Conservation (phyloP, 2,113 vertebrate species). For the Gymnorhina tibicen region DNA sequence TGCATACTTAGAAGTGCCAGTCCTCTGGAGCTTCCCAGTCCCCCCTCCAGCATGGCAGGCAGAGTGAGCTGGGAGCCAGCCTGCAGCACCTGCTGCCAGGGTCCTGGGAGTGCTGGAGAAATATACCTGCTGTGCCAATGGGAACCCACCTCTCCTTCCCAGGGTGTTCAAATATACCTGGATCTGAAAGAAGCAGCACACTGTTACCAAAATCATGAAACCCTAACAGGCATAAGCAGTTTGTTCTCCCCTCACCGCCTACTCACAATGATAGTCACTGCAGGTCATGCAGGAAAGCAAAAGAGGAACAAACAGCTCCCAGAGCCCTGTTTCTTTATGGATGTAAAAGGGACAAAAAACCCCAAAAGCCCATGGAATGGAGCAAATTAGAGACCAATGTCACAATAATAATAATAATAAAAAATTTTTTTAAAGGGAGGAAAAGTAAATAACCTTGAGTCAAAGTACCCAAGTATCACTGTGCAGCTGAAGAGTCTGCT, state of each 20-base stretch:
- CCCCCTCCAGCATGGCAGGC: neutral
- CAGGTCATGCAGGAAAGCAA: accelerated
- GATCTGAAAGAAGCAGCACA: neutral
- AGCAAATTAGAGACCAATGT: neutral
- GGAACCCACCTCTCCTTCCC: neutral
- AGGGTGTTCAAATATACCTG: neutral
- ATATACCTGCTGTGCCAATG: neutral
- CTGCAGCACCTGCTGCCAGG: neutral
- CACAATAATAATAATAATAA: neutral
- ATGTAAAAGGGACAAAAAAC: neutral
- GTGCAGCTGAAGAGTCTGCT: neutral
- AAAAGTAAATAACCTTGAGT: neutral
- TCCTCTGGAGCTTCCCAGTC: neutral
- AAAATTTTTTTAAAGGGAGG: neutral
- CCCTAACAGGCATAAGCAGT: neutral
- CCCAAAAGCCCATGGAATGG: neutral
- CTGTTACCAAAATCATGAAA: neutral
- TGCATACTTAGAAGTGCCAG: neutral
- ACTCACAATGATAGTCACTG: neutral
- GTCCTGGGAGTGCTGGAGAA: neutral
- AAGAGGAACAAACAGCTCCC: neutral
- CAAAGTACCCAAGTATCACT: neutral
- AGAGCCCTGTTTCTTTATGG: neutral
- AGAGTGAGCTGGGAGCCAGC: neutral
- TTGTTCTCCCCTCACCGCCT: accelerated